Base-by-base conservation (phyloP, 2,888 invertebrate species). In the Drosophila greeni region DNA sequence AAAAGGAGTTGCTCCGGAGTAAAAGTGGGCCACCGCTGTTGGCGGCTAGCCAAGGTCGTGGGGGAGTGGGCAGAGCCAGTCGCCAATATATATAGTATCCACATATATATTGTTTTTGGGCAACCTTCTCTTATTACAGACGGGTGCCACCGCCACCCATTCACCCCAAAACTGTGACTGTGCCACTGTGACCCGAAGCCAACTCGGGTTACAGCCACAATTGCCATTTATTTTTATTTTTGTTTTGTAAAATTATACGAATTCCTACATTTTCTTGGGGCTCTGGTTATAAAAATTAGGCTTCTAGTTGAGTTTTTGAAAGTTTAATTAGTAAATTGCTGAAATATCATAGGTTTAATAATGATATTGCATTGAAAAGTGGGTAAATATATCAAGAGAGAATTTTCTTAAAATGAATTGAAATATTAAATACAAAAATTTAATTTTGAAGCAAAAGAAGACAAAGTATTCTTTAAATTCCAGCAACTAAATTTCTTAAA, bases 11-110 rank as follows among this genome's bases (percentile, higher is more conserved):
- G 59, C 5, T 42, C 31, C 36, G 37, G 33, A 29, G 71, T 72
- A 85, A 79, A 79, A 83, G 84, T 81, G 74, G 81, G 81, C 72
- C 85, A 65, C 39, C 53, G 31, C 58, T 62, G 9, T 14, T 5
- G 29, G 8, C 3, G 20, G 64, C 42, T n/a, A 76, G 56, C 64
- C 77, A 82, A 73, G 75, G 69, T 79, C 83, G 72, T 57, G 55
- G 49, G 74, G 66, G 70, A 75, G 52, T 55, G 79, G 79, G 66
- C 34, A 29, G 20, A 26, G 20, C 48, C 71, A 70, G 57, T 74
- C 64, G 55, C 72, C 60, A 31, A 53, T 31, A 47, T 47, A 18
- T 43, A 45, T 8, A 29, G 16, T 24, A 42, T 24, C 7, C 3
- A n/a, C 23, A 40, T 49, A 9, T 36, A 36, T 36, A 6, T 33